These are phyloP conservation scores for Pectinophora gossypiella DNA, from an alignment of 1,140 invertebrate genomes.

Conservation along the genomic window DNA sequence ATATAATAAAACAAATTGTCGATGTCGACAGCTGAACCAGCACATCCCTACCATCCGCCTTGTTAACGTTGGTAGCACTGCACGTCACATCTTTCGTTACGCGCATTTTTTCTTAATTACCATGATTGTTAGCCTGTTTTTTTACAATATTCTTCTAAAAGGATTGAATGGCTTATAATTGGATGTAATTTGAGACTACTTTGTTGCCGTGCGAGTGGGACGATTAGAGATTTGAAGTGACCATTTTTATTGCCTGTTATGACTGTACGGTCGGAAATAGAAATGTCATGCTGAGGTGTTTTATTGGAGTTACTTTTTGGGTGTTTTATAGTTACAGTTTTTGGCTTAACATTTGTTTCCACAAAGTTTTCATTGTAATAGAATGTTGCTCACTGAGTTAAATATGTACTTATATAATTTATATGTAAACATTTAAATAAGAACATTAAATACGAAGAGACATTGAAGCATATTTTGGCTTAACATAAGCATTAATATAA, in stretches of 20 bases:
- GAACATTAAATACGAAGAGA: too few relatives aligned
- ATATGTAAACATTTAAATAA: too few relatives aligned
- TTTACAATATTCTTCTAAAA: slow-evolving; percentile 54
- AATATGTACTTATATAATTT: too few relatives aligned
- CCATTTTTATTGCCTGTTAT: slow-evolving; percentile 48
- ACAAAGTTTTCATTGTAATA: too few relatives aligned
- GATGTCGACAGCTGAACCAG: slow-evolving; percentile 12
- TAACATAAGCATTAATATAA: too few relatives aligned
- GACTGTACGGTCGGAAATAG: slow-evolving; percentile 29
- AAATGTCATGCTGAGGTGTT: too few relatives aligned
- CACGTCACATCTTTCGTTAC: slow-evolving; percentile 61
- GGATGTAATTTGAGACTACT: slow-evolving; percentile 68
- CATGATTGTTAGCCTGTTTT: slow-evolving; percentile 59
- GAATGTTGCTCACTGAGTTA: too few relatives aligned
- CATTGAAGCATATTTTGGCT: too few relatives aligned
- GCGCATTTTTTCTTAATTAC: slow-evolving; percentile 66
- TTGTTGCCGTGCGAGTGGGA: slow-evolving; percentile 54
- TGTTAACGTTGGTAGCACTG: slow-evolving; percentile 54
- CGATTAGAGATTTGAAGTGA: slow-evolving; percentile 52
- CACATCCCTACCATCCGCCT: slow-evolving; percentile 36
- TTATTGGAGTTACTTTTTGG: too few relatives aligned
- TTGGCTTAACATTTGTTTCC: too few relatives aligned
- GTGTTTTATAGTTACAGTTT: too few relatives aligned
- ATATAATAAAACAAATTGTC: background rate
- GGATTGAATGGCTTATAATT: slow-evolving; percentile 71